Evolutionary conservation across 64 coral and sea anemone genomes (phyloP), one percentile per base, ranked within the genome.

Genomic region (Porites australiensis): DNA sequence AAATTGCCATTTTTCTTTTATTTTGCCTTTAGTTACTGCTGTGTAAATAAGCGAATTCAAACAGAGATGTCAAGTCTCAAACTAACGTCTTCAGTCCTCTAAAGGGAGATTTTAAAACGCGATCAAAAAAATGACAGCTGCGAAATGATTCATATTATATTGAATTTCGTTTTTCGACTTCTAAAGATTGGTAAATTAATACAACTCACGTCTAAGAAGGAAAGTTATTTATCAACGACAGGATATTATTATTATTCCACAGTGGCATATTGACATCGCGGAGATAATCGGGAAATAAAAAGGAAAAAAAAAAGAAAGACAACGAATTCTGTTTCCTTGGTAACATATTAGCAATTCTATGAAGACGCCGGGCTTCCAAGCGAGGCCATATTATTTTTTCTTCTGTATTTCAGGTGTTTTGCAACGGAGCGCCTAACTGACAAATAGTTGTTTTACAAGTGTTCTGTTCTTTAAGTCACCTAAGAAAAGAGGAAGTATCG

Each of bases 161-260:
- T 37, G 27, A 37, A 37, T 37, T 37, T 6, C 46, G 16, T 76
- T 47, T 3, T 18, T 49, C 73, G 50, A 50, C 15, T 48, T 49
- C 73, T 76, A 76, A 76, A 76, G 44, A 76, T 76, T 76, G 46
- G 73, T 76, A 76, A 75, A 75, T 57, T 44, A 58, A 61, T 58
- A 67, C 0, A 67, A 22, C 27, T 21, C 3, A 6, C 27, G 15
- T 63, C 79, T 82, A 59, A 10, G 14, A 74, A 12, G 9, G 11
- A 61, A 81, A 81, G 53, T 61, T 60, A 20, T 82, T 48, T 65
- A 82, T 82, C 60, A 82, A 13, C 79, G 19, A 18, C 15, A 16
- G 15, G 7, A 47, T 82, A 61, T 55, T 14, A 54, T 80, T 15
- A 57, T 6, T 15, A 10, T 58, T 60, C 21, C 54, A n/a, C 19